These are phyloP conservation scores for Incurvaria masculella DNA, from an alignment of 2,888 invertebrate species.

Conservation along the genomic window DNA sequence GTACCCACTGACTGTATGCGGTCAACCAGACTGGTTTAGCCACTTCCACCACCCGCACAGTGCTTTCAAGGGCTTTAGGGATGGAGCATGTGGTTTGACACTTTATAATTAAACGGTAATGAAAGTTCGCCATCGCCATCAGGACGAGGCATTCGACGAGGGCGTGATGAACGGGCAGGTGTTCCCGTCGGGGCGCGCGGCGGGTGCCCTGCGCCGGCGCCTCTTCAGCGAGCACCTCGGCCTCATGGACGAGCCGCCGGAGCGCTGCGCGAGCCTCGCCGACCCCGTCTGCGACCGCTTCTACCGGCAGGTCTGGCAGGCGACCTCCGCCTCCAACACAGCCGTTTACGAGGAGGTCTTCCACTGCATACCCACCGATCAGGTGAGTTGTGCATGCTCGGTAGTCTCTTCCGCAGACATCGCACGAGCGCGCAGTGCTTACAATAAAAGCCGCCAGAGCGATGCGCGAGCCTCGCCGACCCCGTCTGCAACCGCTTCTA, in stretches of 20 bases:
- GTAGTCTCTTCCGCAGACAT: neutral
- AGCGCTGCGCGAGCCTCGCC: constrained; percentile 57
- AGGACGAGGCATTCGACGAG: constrained; percentile 78
- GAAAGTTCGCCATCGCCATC: no score
- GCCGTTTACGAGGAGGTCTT: constrained; percentile 91
- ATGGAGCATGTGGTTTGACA: no score
- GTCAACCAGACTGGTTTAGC: no score
- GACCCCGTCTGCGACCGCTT: constrained; percentile 83
- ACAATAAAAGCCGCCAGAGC: no score
- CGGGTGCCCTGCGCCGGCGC: constrained; percentile 77
- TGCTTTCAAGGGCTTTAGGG: no score
- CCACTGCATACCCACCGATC: constrained; percentile 85
- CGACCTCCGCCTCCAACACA: constrained; percentile 79
- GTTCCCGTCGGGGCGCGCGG: constrained; percentile 83
- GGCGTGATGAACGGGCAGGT: constrained; percentile 79
- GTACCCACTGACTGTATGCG: no score
- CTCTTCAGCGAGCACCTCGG: constrained; percentile 94
- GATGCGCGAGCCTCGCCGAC: constrained; percentile 78
- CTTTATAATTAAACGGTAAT: no score
- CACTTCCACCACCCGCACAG: no score
- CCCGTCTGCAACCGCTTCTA: constrained; percentile 82
- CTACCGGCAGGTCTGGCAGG: constrained; percentile 81
- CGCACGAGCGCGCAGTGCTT: no score
- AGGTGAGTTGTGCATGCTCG: constrained; percentile 18
- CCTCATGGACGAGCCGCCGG: constrained; percentile 41